phyloP scores from a whole-genome alignment of 2,113 vertebrate species.

The Tricholaema leucomelas region DNA sequence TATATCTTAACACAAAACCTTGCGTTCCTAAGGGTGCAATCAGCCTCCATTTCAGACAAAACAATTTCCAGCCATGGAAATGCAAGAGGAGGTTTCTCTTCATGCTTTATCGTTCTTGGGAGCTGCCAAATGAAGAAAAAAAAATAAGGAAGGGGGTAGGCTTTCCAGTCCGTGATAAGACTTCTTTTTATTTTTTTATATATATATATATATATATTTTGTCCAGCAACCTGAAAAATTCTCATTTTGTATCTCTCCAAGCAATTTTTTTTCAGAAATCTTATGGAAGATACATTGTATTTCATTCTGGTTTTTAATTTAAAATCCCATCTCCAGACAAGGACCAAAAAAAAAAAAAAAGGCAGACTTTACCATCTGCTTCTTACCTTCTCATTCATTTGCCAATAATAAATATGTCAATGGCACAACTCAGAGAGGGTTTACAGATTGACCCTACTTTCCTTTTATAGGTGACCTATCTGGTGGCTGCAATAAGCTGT shows the following conservation, averaged over 20 bases:
- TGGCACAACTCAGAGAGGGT: not conserved
- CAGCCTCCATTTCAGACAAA: not conserved
- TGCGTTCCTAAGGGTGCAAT: not conserved
- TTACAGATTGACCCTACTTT: not conserved
- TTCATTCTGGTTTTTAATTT: not conserved
- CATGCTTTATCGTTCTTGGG: not conserved
- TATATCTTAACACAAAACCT: not conserved
- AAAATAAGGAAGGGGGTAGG: too few species aligned
- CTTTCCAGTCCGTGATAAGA: not conserved
- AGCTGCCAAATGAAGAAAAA: not conserved
- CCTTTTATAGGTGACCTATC: not conserved
- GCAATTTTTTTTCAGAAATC: not conserved
- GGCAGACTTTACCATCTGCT: not conserved
- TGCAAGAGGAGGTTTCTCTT: not conserved
- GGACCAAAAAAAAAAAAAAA: not conserved
- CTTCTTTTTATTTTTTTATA: not conserved
- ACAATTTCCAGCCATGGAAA: not conserved
- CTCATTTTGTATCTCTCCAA: not conserved
- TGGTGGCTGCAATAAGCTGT: not conserved
- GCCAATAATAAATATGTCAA: not conserved
- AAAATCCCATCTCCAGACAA: not conserved
- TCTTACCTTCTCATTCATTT: not conserved
- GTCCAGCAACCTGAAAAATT: not conserved
- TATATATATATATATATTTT: too few species aligned
- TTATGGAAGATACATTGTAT: not conserved